Conservation (phyloP, 1,140 invertebrate species). For the Polyergus mexicanus region DNA sequence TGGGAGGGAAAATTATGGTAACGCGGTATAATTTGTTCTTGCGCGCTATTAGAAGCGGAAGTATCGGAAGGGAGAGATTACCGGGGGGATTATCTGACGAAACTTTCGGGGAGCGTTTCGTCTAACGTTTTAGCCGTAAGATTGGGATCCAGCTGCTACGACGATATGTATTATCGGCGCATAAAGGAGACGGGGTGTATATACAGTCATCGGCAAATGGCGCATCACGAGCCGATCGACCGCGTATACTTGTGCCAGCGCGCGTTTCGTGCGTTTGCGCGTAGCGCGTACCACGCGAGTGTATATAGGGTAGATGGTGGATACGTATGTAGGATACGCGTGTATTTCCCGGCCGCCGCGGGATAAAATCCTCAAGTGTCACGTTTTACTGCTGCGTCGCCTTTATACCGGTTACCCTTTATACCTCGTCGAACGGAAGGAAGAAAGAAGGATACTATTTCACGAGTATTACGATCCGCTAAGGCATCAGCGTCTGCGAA, state of each 20-base stretch:
- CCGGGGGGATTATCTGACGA: neutral
- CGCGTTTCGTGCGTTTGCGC: neutral
- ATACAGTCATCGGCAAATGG: constrained; percentile 46
- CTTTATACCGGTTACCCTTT: constrained; percentile 70
- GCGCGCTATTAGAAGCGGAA: constrained; percentile 7
- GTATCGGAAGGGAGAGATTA: neutral
- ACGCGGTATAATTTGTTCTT: constrained; percentile 32
- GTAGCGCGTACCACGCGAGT: neutral
- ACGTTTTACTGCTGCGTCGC: constrained; percentile 66
- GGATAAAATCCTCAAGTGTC: constrained; percentile 72
- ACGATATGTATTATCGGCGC: neutral
- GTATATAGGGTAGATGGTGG: neutral
- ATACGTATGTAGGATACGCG: constrained; percentile 11
- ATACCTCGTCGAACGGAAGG: constrained; percentile 58
- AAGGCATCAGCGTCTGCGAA: constrained; percentile 68
- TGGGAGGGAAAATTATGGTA: constrained; percentile 9
- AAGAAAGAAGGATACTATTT: constrained; percentile 73
- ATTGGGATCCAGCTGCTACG: constrained; percentile 34
- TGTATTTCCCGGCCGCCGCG: neutral
- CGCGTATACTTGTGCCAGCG: neutral
- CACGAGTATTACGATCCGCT: constrained; percentile 69
- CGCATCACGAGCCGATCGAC: neutral
- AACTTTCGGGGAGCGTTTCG: constrained; percentile 25
- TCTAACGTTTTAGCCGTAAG: constrained; percentile 34
- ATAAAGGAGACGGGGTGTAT: neutral